These are phyloP conservation scores for Cheilosia impressa DNA, from an alignment of 2,888 invertebrate species.

Conservation along the genomic window DNA sequence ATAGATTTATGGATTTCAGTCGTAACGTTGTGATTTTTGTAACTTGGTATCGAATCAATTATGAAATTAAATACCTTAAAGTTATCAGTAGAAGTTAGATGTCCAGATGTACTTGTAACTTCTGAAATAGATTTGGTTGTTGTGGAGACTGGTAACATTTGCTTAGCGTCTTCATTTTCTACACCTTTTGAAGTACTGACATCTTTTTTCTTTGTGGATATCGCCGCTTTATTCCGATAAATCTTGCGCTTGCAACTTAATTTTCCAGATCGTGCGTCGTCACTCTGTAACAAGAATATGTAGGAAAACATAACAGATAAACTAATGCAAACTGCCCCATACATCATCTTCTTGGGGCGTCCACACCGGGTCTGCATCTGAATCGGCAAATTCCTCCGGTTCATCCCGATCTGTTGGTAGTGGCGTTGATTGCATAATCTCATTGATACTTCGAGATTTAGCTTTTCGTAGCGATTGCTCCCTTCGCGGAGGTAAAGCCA, in stretches of 20 bases:
- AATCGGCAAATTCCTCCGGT: slow-evolving; percentile 86
- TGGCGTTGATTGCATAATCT: slow-evolving; percentile 83
- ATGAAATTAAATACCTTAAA: slow-evolving; percentile 79
- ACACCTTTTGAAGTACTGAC: background rate
- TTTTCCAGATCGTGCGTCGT: slow-evolving; percentile 42
- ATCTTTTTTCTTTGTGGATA: slow-evolving; percentile 33
- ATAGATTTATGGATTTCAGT: too few species aligned
- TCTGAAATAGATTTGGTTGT: slow-evolving; percentile 52
- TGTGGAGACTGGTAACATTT: slow-evolving; percentile 39
- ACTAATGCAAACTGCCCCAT: slow-evolving; percentile 74
- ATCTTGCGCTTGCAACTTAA: slow-evolving; percentile 50
- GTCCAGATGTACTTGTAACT: slow-evolving; percentile 34
- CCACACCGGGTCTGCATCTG: slow-evolving; percentile 91
- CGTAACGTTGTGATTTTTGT: background rate
- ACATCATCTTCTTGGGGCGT: slow-evolving; percentile 87
- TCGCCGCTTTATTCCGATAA: slow-evolving; percentile 37
- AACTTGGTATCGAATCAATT: background rate
- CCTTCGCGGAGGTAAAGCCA: slow-evolving; percentile 85
- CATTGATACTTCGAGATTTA: slow-evolving; percentile 87
- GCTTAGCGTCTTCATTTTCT: slow-evolving; percentile 27
- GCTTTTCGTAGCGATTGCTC: slow-evolving; percentile 88
- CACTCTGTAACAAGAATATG: slow-evolving; percentile 51
- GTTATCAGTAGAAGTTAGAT: slow-evolving; percentile 78
- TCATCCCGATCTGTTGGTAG: slow-evolving; percentile 83
- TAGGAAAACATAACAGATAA: slow-evolving; percentile 12